A percentile compares a stretch with the other conserved stretches of the same genome.
Evolutionary conservation across 2,888 invertebrate genomes (phyloP).

Genomic region (Hydroisotoma schaefferi): DNA sequence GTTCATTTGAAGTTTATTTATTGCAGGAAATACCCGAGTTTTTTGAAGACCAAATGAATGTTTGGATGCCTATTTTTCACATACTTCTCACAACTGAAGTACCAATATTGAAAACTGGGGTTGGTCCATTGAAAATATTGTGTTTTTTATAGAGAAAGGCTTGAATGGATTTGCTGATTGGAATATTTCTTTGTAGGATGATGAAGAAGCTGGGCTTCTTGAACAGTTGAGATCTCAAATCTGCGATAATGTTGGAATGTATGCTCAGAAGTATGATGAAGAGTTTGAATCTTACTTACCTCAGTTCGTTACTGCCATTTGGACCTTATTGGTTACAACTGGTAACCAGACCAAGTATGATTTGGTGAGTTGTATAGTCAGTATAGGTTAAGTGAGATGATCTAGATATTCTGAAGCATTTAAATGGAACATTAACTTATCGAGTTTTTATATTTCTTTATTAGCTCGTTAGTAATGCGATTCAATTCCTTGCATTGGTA

Average conservation of each 20-base stretch:
- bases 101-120: slow-evolving; percentile 66
- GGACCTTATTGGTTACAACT: slow-evolving; percentile 83
- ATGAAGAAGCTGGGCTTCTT: slow-evolving; percentile 80
- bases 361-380: slow-evolving; percentile 61
- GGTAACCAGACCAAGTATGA: slow-evolving; percentile 85
- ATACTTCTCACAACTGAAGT: slow-evolving; percentile 75
- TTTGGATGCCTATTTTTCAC: slow-evolving; percentile 92
- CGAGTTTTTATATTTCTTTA: slow-evolving; percentile 50
- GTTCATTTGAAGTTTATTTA: slow-evolving; percentile 14
- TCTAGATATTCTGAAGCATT: no score
- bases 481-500: slow-evolving; percentile 91
- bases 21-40: slow-evolving; percentile 88
- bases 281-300: slow-evolving; percentile 88
- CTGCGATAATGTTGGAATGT: slow-evolving; percentile 90
- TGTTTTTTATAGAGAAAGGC: background rate
- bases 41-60: slow-evolving; percentile 95
- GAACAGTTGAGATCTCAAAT: slow-evolving; percentile 92
- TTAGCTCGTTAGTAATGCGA: slow-evolving; percentile 90
- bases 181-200: slow-evolving; percentile 58
- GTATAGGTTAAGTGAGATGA: slow-evolving; percentile 8
- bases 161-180: background rate
- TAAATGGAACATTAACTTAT: no score
- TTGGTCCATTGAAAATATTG: slow-evolving; percentile 50
- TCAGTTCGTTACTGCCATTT: slow-evolving; percentile 88
- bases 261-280: slow-evolving; percentile 96